Percentiles rank a stretch among this genome's conserved stretches.
phyloP scores from a whole-genome alignment of 92 coral and sea anemone genomes.

The Pocillopora grandis region DNA sequence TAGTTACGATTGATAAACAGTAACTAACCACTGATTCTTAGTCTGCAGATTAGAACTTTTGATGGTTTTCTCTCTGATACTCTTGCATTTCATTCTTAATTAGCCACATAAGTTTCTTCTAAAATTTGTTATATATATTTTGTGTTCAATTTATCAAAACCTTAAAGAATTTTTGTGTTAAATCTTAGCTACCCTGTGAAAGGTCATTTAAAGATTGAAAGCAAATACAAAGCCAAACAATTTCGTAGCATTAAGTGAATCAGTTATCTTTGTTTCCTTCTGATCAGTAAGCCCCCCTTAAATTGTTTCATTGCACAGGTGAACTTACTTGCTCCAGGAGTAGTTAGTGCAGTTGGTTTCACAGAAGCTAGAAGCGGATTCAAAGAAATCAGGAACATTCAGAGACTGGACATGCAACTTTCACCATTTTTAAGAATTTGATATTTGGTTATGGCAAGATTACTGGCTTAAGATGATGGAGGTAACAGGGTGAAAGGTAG shows the following conservation, averaged over 20 bases:
- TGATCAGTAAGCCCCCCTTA: slow-evolving; percentile 16
- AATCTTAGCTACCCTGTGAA: too few species aligned
- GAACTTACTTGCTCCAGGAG: slow-evolving; percentile 38
- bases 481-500: neutral
- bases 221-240: neutral
- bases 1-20: too few species aligned
- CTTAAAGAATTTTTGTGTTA: too few species aligned
- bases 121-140: too few species aligned
- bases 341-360: slow-evolving; percentile 12
- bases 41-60: too few species aligned
- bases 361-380: slow-evolving; percentile 40
- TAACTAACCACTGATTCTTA: too few species aligned
- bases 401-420: neutral
- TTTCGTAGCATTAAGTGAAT: neutral
- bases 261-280: neutral
- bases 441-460: neutral
- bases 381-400: slow-evolving; percentile 31
- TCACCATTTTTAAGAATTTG: neutral
- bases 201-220: too few species aligned
- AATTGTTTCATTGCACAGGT: neutral
- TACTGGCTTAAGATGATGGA: neutral
- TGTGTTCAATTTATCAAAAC: too few species aligned
- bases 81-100: too few species aligned
- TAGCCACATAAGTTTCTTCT: too few species aligned
- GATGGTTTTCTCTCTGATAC: too few species aligned